A percentile compares a stretch with the other conserved stretches of the same genome.
These are phyloP conservation scores for Diarsia brunnea DNA, from an alignment of 2,888 invertebrate species.

Conservation along the genomic window DNA sequence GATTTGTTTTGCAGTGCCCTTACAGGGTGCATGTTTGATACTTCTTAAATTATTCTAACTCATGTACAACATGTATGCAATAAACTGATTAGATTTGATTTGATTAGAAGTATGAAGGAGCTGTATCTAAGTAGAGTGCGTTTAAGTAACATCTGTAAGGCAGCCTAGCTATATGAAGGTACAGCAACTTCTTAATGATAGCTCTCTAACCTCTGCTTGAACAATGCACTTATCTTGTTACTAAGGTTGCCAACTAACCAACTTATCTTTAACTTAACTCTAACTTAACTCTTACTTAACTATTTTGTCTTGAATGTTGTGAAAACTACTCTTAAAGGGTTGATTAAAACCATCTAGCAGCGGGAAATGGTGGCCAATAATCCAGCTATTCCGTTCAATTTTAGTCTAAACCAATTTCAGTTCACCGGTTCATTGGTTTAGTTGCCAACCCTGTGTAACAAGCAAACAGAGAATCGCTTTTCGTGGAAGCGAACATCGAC, in stretches of 20 bases:
- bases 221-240: slow-evolving; percentile 44
- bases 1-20: too few species aligned
- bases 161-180: not conserved
- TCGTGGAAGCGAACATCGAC: slow-evolving; percentile 74
- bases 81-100: too few species aligned
- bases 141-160: slow-evolving; percentile 38
- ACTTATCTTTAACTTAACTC: slow-evolving; percentile 25
- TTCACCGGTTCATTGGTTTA: slow-evolving; percentile 18
- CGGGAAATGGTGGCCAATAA: not conserved
- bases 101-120: not conserved
- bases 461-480: slow-evolving; percentile 75
- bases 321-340: not conserved
- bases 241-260: slow-evolving; percentile 49
- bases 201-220: slow-evolving; percentile 45
- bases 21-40: too few species aligned
- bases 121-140: slow-evolving; percentile 15
- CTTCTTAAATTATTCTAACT: too few species aligned
- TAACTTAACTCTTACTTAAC: slow-evolving; percentile 14
- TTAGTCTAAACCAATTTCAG: not conserved
- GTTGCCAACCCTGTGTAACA: slow-evolving; percentile 52
- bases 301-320: not conserved
- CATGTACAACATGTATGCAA: too few species aligned
- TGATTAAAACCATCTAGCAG: not conserved
- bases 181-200: slow-evolving; percentile 39
- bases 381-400: not conserved